These are phyloP conservation scores for Stomatorhinus walkeri DNA, from an alignment of 2,797 vertebrate species.

Conservation along the genomic window DNA sequence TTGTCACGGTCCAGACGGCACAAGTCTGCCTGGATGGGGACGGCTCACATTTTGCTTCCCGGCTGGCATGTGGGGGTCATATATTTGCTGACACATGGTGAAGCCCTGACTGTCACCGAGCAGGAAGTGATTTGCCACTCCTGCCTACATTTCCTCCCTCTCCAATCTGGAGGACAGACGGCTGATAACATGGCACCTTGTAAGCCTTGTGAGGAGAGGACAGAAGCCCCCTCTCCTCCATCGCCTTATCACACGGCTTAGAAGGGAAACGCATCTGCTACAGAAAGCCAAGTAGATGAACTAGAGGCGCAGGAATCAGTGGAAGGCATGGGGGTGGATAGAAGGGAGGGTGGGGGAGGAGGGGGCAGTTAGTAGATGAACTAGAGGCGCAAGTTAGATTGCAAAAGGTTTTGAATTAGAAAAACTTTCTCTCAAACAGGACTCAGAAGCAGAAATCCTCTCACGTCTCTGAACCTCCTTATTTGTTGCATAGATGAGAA, in stretches of 20 bases:
- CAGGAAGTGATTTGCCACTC: constrained; percentile 7
- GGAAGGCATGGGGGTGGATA: background rate
- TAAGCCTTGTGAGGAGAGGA: constrained; percentile 24
- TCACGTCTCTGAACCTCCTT: background rate
- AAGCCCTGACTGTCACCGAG: constrained; percentile 15
- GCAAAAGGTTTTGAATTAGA: constrained; percentile 15
- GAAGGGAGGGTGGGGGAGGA: background rate
- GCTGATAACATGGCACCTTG: constrained; percentile 3
- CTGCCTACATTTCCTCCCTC: background rate
- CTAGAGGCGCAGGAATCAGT: background rate
- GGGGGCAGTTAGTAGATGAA: no score
- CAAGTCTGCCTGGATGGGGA: constrained; percentile 28
- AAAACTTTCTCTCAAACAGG: background rate
- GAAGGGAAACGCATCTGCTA: background rate
- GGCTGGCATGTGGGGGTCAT: constrained; percentile 14
- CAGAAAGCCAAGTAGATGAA: background rate
- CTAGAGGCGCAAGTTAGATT: no score
- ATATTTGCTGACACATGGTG: constrained; percentile 34
- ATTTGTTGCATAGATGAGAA: background rate
- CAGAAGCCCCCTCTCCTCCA: constrained; percentile 14
- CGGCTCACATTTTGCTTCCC: constrained; percentile 33
- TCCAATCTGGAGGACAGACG: background rate
- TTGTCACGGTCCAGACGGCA: constrained; percentile 30
- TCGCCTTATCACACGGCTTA: background rate
- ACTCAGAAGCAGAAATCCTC: background rate